A percentile compares a stretch with the other conserved stretches of the same genome.
Evolutionary conservation across 2,797 vertebrate species (phyloP).

Genomic region (Silurus lanzhouensis): DNA sequence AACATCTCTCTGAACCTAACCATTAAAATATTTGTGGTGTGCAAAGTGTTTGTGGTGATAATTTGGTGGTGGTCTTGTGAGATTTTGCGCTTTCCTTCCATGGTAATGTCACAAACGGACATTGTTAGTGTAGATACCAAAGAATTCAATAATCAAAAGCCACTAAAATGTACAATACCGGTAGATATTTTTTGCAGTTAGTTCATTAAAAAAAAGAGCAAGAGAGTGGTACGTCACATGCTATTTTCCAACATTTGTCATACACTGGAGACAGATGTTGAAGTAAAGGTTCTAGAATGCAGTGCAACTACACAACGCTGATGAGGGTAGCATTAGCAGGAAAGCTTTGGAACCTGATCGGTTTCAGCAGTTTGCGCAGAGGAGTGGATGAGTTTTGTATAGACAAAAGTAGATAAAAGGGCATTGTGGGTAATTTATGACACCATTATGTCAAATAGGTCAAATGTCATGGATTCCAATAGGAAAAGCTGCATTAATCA

Average conservation of each 20-base stretch:
- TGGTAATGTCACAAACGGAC: neutral
- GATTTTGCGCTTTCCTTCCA: too few species aligned
- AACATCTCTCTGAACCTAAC: neutral
- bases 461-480: neutral
- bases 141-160: neutral
- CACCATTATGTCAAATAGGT: neutral
- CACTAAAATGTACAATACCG: too few species aligned
- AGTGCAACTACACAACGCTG: neutral
- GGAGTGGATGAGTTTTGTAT: too few species aligned
- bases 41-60: neutral
- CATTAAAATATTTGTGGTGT: neutral
- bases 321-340: neutral
- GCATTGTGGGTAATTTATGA: too few species aligned
- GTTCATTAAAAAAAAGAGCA: neutral
- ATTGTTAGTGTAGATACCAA: neutral
- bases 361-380: too few species aligned
- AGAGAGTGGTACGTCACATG: too few species aligned
- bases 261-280: neutral
- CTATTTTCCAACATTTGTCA: neutral
- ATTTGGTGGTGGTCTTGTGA: neutral
- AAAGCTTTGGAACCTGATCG: neutral
- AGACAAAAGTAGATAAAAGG: neutral
- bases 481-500: neutral
- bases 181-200: neutral
- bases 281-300: neutral